Evolutionary conservation across 2,888 invertebrate species (phyloP).

Genomic region (Candidula unifasciata): DNA sequence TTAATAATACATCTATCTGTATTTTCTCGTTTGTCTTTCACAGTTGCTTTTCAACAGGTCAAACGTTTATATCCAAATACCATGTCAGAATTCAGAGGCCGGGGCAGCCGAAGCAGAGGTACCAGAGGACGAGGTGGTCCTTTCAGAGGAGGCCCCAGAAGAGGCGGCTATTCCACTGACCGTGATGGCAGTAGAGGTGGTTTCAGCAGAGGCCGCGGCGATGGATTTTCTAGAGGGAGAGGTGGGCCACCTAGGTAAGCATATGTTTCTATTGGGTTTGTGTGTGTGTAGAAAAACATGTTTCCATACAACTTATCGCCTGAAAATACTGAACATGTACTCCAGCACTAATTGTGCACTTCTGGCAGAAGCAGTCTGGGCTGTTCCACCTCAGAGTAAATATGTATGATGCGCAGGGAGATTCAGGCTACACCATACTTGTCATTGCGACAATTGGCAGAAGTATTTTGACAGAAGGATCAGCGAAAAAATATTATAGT

Average conservation of each 20-base stretch:
- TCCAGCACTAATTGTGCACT: too few species aligned
- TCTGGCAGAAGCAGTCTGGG: too few species aligned
- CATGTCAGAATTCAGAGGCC: constrained; percentile 46
- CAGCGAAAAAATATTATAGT: too few species aligned
- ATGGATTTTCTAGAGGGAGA: constrained; percentile 46
- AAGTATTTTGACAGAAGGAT: too few species aligned
- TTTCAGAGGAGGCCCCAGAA: constrained; percentile 34
- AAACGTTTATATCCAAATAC: too few species aligned
- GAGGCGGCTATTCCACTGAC: constrained; percentile 28
- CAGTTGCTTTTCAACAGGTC: background rate
- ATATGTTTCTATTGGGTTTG: background rate
- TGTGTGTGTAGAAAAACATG: background rate
- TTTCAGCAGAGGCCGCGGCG: constrained; percentile 40
- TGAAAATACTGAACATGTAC: too few species aligned
- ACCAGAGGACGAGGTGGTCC: constrained; percentile 15
- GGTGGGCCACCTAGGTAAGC: constrained; percentile 47
- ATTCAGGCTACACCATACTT: too few species aligned
- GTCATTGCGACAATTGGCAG: too few species aligned
- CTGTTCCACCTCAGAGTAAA: too few species aligned
- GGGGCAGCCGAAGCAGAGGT: constrained; percentile 22
- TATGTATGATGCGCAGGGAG: too few species aligned
- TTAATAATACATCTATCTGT: background rate
- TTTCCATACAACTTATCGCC: too few species aligned
- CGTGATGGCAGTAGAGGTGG: constrained; percentile 43
- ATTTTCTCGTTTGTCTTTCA: background rate